Evolutionary conservation across 2,888 invertebrate genomes (phyloP), one percentile per base, ranked within the genome.

Genomic region (Cryptophagus acutangulus): DNA sequence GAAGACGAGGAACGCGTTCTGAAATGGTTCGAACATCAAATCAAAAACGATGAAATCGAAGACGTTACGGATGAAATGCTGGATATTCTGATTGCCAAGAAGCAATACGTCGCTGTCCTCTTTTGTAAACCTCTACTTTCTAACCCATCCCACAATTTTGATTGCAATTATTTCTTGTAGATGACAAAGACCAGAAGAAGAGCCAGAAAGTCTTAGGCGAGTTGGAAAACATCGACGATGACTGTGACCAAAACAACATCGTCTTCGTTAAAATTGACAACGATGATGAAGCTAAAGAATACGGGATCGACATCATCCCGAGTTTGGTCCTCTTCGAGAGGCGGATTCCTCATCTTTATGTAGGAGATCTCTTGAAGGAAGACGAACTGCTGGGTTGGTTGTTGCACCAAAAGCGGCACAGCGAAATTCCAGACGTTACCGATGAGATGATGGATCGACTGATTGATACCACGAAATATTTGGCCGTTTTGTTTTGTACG

Each of bases 51-150:
- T 67, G 89, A 92, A 73, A 93, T 93, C 55, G 92, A 93, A 72
- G 92, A 93, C 62, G 84, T 93, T 40, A 93, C 91, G 12, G 90
- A 92, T 67, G 91, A 93, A 75, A 91, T 93, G 90, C 74, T 93
- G 49, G 91, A 91, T 65, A 76, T 89, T 63, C 82, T 93, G 52
- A 84, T 93, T 55, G 84, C 83, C 45, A 88, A 87, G 73, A 87
- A 88, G 82, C 83, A 82, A 4, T 83, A 87, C 65, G 88, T 93
- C 51, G 92, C 91, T 34, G 92, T 90, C 38, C 73, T 93, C 56
- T 93, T 92, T 74, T 92, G 92, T 91, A 77, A 84, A 86, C 20
- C 9, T 6, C 6, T 20, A 6, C 9, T 6, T 20, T 6, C 20
- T 17, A 30, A 24, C 14, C n/a, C 28, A n/a, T 1, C 14, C 17